phyloP scores from a whole-genome alignment of 2,113 vertebrate genomes.

The Tursiops truncatus region DNA sequence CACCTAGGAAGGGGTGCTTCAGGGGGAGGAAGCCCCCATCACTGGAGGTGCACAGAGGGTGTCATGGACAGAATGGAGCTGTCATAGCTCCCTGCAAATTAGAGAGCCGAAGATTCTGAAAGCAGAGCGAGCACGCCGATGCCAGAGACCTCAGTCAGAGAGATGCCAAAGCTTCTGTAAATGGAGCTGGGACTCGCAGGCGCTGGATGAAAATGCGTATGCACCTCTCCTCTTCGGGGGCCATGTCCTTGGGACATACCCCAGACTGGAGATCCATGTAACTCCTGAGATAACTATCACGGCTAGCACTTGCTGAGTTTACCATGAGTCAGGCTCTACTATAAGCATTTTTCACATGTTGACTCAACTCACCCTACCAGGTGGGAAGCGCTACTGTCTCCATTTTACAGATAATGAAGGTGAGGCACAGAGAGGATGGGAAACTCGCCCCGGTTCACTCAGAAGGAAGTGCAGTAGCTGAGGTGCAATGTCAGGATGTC shows the following conservation, averaged over 20 bases:
- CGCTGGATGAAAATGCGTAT: background rate
- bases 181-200: background rate
- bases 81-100: background rate
- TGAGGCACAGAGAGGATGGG: background rate
- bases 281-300: background rate
- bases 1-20: background rate
- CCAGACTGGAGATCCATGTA: rapidly evolving
- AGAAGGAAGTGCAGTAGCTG: background rate
- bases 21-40: too few relatives aligned
- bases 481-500: background rate
- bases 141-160: background rate
- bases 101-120: background rate
- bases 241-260: background rate
- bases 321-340: background rate
- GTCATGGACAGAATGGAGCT: background rate
- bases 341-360: background rate
- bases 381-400: background rate
- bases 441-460: background rate
- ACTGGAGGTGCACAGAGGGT: background rate
- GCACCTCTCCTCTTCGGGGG: background rate
- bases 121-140: rapidly evolving
- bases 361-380: background rate
- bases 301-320: background rate
- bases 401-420: background rate
- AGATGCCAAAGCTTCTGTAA: background rate